Evolutionary conservation across 2,113 vertebrate genomes (phyloP).

Genomic region (Siniperca knerii): DNA sequence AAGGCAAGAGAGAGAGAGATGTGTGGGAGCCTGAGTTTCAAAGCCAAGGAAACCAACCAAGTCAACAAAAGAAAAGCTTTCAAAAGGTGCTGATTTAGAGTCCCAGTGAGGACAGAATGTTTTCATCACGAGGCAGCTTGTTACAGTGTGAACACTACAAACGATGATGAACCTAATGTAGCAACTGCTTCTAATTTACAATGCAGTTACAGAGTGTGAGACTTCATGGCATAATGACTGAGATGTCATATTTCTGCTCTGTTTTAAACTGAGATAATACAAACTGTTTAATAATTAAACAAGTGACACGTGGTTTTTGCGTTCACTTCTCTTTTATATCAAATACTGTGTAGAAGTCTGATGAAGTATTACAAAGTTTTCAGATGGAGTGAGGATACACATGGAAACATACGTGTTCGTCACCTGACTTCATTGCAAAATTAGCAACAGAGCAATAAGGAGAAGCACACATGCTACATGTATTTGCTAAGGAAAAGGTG

Average conservation of each 20-base stretch:
- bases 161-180: not conserved
- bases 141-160: constrained; percentile 2
- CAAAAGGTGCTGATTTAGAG: constrained; percentile 3
- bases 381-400: not conserved
- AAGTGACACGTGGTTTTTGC: not conserved
- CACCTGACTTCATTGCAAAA: not conserved
- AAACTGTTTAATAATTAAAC: not conserved
- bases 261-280: not conserved
- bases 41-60: constrained; percentile 36
- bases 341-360: not conserved
- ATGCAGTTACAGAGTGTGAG: not conserved
- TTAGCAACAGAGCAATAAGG: not conserved
- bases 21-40: constrained; percentile 43
- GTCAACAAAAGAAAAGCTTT: not conserved
- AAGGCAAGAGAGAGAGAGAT: constrained; percentile 18
- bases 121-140: constrained; percentile 30
- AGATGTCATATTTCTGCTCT: not conserved
- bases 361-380: not conserved
- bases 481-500: constrained; percentile 46
- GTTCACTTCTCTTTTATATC: not conserved
- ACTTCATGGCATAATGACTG: not conserved
- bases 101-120: constrained; percentile 19
- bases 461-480: not conserved
- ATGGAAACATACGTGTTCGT: not conserved
- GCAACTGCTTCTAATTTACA: constrained; percentile 1